Percentiles rank a stretch among this genome's conserved stretches.
phyloP scores from a whole-genome alignment of 2,888 invertebrate genomes.

The Melinaea menophilus region DNA sequence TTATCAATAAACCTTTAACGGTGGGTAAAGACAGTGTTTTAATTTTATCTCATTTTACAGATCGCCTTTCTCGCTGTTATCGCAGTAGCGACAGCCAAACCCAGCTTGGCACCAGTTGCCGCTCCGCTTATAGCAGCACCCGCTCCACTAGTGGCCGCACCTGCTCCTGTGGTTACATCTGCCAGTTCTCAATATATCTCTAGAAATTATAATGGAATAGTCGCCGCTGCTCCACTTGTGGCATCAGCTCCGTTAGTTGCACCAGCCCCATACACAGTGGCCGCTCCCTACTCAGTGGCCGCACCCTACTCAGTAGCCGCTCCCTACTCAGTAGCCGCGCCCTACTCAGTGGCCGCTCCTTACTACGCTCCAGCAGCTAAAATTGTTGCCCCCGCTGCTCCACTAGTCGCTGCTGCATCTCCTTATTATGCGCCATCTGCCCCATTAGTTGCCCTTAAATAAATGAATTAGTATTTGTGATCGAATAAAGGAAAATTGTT shows the following conservation, averaged over 20 bases:
- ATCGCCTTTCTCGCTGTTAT: conserved; percentile 57
- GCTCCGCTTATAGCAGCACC: conserved; percentile 49
- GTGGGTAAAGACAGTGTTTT: background rate
- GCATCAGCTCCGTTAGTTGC: conserved; percentile 64
- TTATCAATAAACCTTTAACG: background rate
- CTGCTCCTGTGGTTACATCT: conserved; percentile 80
- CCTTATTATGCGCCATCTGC: conserved; percentile 50
- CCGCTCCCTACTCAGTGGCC: conserved; percentile 45
- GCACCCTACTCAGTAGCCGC: conserved; percentile 30
- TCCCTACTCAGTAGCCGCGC: conserved; percentile 34
- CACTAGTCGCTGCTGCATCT: conserved; percentile 48
- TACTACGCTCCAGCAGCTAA: conserved; percentile 35
- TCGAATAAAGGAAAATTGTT: conserved; percentile 23
- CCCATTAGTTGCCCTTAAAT: conserved; percentile 56
- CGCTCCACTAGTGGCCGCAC: conserved; percentile 54
- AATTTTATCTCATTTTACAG: conserved; percentile 41
- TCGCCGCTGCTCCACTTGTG: conserved; percentile 67
- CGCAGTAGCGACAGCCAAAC: conserved; percentile 56
- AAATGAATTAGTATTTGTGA: conserved; percentile 51
- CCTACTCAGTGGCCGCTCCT: conserved; percentile 35
- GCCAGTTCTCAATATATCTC: conserved; percentile 81
- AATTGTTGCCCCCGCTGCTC: conserved; percentile 44
- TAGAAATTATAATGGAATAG: conserved; percentile 76
- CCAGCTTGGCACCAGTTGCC: conserved; percentile 57
- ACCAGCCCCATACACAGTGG: conserved; percentile 53